phyloP scores from a whole-genome alignment of 2,113 vertebrate genomes.

The Hiodon tergisus region DNA sequence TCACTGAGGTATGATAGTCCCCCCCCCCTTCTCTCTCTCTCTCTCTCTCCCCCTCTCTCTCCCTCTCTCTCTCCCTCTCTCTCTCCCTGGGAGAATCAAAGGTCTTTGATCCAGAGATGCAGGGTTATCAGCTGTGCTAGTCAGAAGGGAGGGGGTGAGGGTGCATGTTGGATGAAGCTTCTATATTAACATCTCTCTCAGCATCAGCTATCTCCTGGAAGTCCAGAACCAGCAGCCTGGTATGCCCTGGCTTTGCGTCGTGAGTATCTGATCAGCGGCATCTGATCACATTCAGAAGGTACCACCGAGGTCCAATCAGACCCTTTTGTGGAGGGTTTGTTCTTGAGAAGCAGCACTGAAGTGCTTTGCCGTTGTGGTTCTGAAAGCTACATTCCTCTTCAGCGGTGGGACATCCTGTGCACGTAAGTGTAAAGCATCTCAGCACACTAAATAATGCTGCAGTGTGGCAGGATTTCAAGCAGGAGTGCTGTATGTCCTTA shows the following conservation, averaged over 20 bases:
- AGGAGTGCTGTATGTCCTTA: too few species aligned
- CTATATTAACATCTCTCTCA: background rate
- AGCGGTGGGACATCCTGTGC: too few species aligned
- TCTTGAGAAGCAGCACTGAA: too few species aligned
- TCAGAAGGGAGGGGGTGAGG: slow-evolving; percentile 34
- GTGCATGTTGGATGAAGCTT: slow-evolving; percentile 6
- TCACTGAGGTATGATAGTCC: background rate
- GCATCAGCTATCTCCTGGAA: background rate
- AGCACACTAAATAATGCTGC: too few species aligned
- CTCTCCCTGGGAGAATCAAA: background rate
- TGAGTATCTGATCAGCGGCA: background rate
- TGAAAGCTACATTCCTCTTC: too few species aligned
- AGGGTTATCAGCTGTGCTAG: slow-evolving; percentile 43
- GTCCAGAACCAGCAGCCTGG: background rate
- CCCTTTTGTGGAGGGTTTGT: too few species aligned
- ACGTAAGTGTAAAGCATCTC: too few species aligned
- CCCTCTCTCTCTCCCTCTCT: background rate
- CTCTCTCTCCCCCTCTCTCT: background rate
- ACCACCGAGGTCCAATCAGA: too few species aligned
- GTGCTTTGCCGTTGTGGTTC: too few species aligned
- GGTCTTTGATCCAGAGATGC: slow-evolving; percentile 51
- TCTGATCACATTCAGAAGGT: too few species aligned
- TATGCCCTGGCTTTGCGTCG: background rate
- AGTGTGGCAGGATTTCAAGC: too few species aligned
- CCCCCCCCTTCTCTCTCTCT: slow-evolving; percentile 13